These are phyloP conservation scores for Epizoanthus illoricatus DNA, from an alignment of 92 coral and sea anemone species.

Conservation along the genomic window DNA sequence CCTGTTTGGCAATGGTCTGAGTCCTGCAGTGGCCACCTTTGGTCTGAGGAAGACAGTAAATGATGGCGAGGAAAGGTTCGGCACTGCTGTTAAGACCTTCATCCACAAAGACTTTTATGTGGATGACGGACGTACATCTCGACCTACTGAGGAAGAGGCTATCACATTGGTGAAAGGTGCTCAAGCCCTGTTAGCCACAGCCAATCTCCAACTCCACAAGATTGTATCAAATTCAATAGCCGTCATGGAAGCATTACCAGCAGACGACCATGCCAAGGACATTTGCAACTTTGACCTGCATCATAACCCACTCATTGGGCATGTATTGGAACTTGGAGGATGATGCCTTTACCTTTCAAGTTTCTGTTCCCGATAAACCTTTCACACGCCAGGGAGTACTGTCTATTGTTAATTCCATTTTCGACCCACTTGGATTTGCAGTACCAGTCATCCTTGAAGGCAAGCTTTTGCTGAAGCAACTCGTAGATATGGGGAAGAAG, in stretches of 20 bases:
- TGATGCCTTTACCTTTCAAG: constrained; percentile 27
- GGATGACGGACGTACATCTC: constrained; percentile 29
- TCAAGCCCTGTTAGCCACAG: constrained; percentile 44
- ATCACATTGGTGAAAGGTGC: constrained; percentile 41
- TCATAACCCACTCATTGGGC: constrained; percentile 3
- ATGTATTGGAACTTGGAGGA: constrained; percentile 20
- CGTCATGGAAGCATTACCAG: constrained; percentile 35
- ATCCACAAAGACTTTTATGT: constrained; percentile 15
- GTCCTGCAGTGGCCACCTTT: no score
- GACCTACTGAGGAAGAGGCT: constrained; percentile 37
- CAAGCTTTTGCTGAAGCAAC: constrained; percentile 11
- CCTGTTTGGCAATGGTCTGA: no score
- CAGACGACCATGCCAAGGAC: background rate
- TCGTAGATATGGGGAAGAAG: constrained; percentile 27
- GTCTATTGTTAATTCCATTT: constrained; percentile 27
- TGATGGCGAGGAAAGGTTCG: constrained; percentile 29
- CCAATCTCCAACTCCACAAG: constrained; percentile 47
- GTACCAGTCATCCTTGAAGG: constrained; percentile 19
- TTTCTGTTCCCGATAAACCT: constrained; percentile 3
- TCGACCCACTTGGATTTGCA: constrained; percentile 34
- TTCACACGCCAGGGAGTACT: constrained; percentile 38
- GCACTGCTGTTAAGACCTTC: background rate
- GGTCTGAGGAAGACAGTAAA: no score
- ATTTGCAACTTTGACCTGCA: constrained; percentile 3
- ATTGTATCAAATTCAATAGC: constrained; percentile 21